These are phyloP conservation scores for Ophion obscuratus DNA, from an alignment of 2,888 invertebrate species.

Conservation along the genomic window DNA sequence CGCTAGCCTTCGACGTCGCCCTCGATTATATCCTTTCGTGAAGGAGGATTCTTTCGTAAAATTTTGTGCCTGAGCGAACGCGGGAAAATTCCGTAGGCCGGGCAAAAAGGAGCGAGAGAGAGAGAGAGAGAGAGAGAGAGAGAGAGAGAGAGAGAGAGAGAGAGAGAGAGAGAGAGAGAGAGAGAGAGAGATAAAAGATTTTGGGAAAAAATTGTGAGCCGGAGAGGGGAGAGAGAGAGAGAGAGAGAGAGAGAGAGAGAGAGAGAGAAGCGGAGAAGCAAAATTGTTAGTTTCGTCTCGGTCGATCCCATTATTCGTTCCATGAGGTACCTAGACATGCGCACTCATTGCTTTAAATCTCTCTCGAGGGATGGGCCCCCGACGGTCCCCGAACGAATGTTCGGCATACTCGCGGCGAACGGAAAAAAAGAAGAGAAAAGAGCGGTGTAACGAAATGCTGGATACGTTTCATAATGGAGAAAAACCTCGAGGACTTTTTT, in stretches of 20 bases:
- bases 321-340: constrained; percentile 32
- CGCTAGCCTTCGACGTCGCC: constrained; percentile 60
- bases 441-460: constrained; percentile 57
- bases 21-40: constrained; percentile 63
- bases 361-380: neutral
- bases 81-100: constrained; percentile 51
- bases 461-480: constrained; percentile 41
- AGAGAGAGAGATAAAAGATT: constrained; percentile 28
- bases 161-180: constrained; percentile 32
- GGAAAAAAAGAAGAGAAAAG: constrained; percentile 31
- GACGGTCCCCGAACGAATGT: too few relatives aligned
- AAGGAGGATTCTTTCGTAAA: constrained; percentile 42
- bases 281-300: constrained; percentile 58
- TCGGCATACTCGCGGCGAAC: constrained; percentile 13
- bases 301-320: constrained; percentile 30
- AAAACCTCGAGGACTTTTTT: constrained; percentile 60
- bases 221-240: constrained; percentile 8
- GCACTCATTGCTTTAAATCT: constrained; percentile 38
- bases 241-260: constrained; percentile 54
- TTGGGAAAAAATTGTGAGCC: constrained; percentile 40
- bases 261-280: constrained; percentile 37
- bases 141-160: constrained; percentile 25
- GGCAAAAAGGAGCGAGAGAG: constrained; percentile 23
- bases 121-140: neutral
- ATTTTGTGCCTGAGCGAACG: constrained; percentile 50